These are phyloP conservation scores for Parazoanthus swiftii DNA, from an alignment of 92 coral and sea anemone species.

Conservation along the genomic window DNA sequence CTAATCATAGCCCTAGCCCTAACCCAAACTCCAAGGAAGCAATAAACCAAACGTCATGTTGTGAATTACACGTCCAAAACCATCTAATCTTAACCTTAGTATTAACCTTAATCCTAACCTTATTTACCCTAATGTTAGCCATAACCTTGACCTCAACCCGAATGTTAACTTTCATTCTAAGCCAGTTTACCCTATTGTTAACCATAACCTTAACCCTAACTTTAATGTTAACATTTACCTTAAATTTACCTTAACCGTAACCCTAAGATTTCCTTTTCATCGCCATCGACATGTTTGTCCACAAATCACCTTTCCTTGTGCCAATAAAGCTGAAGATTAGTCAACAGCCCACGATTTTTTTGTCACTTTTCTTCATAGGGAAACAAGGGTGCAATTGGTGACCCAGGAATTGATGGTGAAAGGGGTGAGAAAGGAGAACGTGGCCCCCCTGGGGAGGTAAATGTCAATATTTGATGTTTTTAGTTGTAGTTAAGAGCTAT, in stretches of 20 bases:
- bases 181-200: no score
- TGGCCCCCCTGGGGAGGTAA: constrained; percentile 26
- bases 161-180: not conserved
- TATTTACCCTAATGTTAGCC: not conserved
- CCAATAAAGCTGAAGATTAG: not conserved
- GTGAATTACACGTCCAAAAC: no score
- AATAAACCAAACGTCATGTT: no score
- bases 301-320: not conserved
- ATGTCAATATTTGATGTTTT: no score
- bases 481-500: no score
- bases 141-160: not conserved
- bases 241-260: not conserved
- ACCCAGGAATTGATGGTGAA: constrained; percentile 4
- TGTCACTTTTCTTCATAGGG: not conserved
- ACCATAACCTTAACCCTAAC: constrained; percentile 10
- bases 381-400: not conserved
- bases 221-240: not conserved
- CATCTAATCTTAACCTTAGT: not conserved
- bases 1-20: no score
- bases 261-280: no score
- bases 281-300: no score
- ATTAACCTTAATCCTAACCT: not conserved
- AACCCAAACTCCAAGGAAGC: no score
- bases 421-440: constrained; percentile 23
- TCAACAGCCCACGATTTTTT: not conserved